phyloP scores from a whole-genome alignment of 2,113 vertebrate genomes.

The Thoracochromis brauschi region DNA sequence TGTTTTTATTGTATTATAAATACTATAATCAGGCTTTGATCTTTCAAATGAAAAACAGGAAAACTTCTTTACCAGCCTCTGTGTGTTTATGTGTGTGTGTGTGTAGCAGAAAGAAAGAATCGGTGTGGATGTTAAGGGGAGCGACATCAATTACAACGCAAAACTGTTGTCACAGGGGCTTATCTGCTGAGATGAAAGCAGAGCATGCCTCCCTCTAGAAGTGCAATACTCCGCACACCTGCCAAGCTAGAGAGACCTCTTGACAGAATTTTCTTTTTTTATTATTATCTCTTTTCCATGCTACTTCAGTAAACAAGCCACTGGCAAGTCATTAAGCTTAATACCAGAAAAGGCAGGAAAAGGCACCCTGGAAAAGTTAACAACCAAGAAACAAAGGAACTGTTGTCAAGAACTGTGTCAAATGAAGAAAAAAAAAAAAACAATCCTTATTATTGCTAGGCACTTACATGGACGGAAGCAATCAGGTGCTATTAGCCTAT shows the following conservation, averaged over 20 bases:
- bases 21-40: background rate
- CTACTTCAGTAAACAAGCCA: conserved; percentile 53
- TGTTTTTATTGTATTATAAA: background rate
- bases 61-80: background rate
- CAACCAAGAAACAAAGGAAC: conserved; percentile 59
- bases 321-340: conserved; percentile 39
- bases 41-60: background rate
- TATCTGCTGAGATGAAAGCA: conserved; percentile 50
- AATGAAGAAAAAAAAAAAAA: conserved; percentile 20
- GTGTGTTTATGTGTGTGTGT: background rate
- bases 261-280: conserved; percentile 11
- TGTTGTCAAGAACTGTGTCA: conserved; percentile 43
- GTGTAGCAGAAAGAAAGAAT: background rate
- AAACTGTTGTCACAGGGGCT: conserved; percentile 57
- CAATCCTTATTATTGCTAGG: conserved; percentile 19
- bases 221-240: conserved; percentile 30
- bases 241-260: conserved; percentile 40
- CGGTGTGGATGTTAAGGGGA: background rate
- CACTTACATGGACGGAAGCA: conserved; percentile 54
- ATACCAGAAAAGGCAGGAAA: conserved; percentile 5
- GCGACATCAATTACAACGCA: conserved; percentile 51
- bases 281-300: conserved; percentile 1
- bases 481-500: conserved; percentile 54
- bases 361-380: conserved; percentile 59
- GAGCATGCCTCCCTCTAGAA: conserved; percentile 30